A percentile compares a stretch with the other conserved stretches of the same genome.
phyloP scores from a whole-genome alignment of 1,140 invertebrate species.

The Meloidogyne hapla region DNA sequence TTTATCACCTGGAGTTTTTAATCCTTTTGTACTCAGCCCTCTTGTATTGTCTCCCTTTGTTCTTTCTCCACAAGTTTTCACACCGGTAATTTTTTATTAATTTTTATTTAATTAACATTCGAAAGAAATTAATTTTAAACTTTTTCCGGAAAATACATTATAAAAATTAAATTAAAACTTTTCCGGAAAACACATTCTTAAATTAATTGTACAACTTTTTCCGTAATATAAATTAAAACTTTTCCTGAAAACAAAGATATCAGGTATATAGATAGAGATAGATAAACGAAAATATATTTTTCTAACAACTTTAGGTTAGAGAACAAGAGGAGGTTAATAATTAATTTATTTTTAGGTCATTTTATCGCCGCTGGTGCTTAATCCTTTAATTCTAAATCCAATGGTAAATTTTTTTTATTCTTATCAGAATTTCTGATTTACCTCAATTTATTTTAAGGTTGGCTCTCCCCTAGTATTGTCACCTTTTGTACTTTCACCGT shows the following conservation, averaged over 20 bases:
- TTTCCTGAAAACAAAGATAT: no score
- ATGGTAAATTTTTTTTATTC: constrained; percentile 23
- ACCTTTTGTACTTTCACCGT: constrained; percentile 34
- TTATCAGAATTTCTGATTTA: constrained; percentile 36
- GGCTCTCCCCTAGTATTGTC: constrained; percentile 38
- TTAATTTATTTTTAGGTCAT: neutral
- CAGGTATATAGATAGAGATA: no score
- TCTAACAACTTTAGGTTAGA: no score
- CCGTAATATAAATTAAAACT: no score
- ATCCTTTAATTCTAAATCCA: constrained; percentile 46
- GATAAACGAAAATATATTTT: no score
- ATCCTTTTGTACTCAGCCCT: constrained; percentile 42
- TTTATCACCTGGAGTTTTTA: constrained; percentile 36
- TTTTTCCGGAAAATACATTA: no score
- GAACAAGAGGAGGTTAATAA: no score
- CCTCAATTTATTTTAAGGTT: constrained; percentile 44
- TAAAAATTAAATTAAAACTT: no score
- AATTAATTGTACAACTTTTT: no score
- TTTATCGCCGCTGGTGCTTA: constrained; percentile 39
- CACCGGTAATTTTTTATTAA: constrained; percentile 33
- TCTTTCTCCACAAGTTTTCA: constrained; percentile 48
- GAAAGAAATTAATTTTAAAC: no score
- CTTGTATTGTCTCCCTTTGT: constrained; percentile 45
- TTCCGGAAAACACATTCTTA: no score
- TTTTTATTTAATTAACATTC: no score